Evolutionary conservation across 1,140 invertebrate species (phyloP).

Genomic region (Pygmarrhopalites habei): DNA sequence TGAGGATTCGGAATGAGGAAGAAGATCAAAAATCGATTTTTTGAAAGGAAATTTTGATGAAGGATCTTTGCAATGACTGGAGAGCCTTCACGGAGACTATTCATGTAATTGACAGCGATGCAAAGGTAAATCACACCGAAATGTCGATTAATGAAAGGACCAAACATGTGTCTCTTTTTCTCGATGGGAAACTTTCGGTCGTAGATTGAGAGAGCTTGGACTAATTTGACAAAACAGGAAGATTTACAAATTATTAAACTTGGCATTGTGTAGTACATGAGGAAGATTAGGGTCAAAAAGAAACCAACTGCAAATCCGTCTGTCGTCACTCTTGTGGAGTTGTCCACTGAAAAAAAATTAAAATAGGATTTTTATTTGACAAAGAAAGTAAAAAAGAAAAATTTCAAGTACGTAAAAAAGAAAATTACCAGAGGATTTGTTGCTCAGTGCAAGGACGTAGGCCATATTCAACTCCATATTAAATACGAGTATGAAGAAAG

Average conservation of each 20-base stretch:
- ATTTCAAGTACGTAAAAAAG: too few species aligned
- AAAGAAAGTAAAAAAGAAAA: too few species aligned
- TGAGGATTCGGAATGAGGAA: not conserved
- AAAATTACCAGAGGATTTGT: too few species aligned
- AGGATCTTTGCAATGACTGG: not conserved
- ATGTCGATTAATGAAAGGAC: not conserved
- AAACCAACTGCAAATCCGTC: not conserved
- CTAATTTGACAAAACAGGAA: not conserved
- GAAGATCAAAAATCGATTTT: not conserved
- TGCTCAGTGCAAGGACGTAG: not conserved
- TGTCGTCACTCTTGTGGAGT: not conserved
- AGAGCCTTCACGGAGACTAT: not conserved
- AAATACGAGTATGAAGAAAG: not conserved
- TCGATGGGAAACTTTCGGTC: not conserved
- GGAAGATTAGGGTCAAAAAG: not conserved
- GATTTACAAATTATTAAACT: not conserved
- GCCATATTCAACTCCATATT: not conserved
- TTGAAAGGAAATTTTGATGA: not conserved
- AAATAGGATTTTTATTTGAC: too few species aligned
- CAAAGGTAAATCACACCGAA: not conserved
- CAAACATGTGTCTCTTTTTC: not conserved
- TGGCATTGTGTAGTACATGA: not conserved
- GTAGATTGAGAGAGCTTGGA: not conserved
- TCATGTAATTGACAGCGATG: not conserved
- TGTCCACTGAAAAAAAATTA: not conserved